Base-by-base conservation (phyloP, 2,113 vertebrate species). In the Willisornis vidua region DNA sequence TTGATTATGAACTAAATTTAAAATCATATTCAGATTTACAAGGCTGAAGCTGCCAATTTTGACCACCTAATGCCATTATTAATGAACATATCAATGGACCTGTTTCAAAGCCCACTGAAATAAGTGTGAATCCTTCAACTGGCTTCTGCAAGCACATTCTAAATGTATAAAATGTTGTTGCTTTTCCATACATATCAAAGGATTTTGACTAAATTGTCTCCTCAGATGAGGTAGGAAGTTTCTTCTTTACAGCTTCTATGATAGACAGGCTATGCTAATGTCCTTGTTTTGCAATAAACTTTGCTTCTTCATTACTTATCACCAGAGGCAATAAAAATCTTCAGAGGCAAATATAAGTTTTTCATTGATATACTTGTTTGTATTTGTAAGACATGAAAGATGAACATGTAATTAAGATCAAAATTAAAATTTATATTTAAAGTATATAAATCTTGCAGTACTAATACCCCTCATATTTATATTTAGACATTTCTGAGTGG, bases 361-460 rank as follows among this genome's bases (percentile, higher is more conserved):
- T 97, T 96, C 92, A 96, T 96, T 97, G 90, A 97, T 97, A 98
- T 94, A 93, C 95, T 83, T 97, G 91, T 98, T 97, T 97, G 73
- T 97, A 95, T 97, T 97, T 98, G 97, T 91, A 96, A 95, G 81
- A 95, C 95, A 96, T 97, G 94, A 97, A 97, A 97, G 93, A 97
- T 93, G 90, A 96, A 96, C 78, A 96, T 94, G 85, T 93, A 97
- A 96, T 97, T 97, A 97, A 96, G 89, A 96, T 95, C 39, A 94
- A 96, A 95, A 96, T 98, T 97, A 97, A 98, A 97, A 97, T 96
- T 97, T 95, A 96, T 97, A 96, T 87, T 97, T 96, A 96, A 97
- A 93, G 49, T 95, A 88, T 97, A 96, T 97, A 93, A 93, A 97
- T 96, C 88, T 96, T 96, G 86, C 93, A 95, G 81, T 89, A 92